Base-by-base conservation (phyloP, 2,888 invertebrate genomes). In the Itoplectis maculator region DNA sequence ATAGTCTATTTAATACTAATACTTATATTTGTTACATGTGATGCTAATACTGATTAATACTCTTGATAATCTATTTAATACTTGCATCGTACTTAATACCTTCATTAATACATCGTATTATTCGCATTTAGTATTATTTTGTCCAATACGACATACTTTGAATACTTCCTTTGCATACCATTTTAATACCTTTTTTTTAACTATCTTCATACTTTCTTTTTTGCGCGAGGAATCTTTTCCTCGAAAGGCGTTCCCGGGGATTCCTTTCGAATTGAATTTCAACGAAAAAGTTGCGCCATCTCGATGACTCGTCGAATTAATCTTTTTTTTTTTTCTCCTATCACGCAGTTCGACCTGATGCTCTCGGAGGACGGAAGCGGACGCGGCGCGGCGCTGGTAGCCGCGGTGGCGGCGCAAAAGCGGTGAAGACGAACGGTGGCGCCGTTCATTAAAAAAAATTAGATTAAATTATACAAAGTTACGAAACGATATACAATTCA, bases 331-430 rank as follows among this genome's bases (percentile, higher is more conserved):
- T 56, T 75, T 37, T 87, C 20, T n/a, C 47, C 45, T 65, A 11
- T 20, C 40, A 88, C 88, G 0, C 95, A 97, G 95, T 98, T 98
- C 92, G 96, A 97, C 93, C 94, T 99, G 88, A 98, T 98, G 98
- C 93, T 99, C 77, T 98, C 98, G 0, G 98, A 98, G 92, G 99
- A 99, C 92, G 99, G 99, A 69, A 98, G 98, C 89, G 99, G 99
- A n/a, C 96, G 98, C 89, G 99, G 99, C 37, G 99, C 99, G 70
- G 99, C 99, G 80, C 94, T 99, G 73, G 98, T 99, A 13, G 98
- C 98, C n/a, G 98, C 99, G 9, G 98, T 98, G 47, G 97, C 97
- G 59, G 95, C 96, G 88, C 95, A 96, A 88, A 95, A 95, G 18
- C 92, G 92, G 91, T 93, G 93, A 93, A 93, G 88, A 87, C 85